Conservation (phyloP, 1,140 invertebrate genomes). For the Heliconius hewitsoni region DNA sequence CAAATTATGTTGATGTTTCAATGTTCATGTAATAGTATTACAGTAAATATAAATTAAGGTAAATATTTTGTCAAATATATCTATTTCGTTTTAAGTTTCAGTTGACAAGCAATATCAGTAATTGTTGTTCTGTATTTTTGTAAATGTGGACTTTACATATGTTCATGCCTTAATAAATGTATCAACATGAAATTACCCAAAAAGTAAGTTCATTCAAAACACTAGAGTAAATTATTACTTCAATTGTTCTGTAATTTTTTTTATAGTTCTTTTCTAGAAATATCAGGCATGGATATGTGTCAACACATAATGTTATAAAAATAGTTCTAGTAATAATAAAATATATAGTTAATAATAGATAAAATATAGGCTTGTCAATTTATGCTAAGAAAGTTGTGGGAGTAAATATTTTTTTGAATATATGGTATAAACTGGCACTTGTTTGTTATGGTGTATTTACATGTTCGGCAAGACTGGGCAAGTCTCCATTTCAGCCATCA, state of each 20-base stretch:
- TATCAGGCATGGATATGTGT: constrained; percentile 16
- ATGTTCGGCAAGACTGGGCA: too few relatives aligned
- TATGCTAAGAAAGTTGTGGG: constrained; percentile 13
- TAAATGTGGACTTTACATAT: neutral
- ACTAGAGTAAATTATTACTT: neutral
- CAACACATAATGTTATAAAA: constrained; percentile 19
- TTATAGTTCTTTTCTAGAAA: neutral
- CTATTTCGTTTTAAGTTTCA: constrained; percentile 2
- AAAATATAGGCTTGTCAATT: constrained; percentile 27
- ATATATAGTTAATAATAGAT: constrained; percentile 24
- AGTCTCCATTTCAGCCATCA: too few relatives aligned
- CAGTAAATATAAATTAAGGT: neutral
- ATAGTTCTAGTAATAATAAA: neutral
- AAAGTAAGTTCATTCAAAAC: neutral
- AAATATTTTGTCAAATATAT: neutral
- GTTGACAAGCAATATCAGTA: constrained; percentile 9
- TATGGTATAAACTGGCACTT: constrained; percentile 26
- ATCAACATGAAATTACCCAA: neutral
- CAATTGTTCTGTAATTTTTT: neutral
- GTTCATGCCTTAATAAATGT: neutral
- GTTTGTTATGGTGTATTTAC: constrained; percentile 6
- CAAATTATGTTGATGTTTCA: neutral
- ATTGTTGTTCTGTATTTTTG: constrained; percentile 9
- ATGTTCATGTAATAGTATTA: neutral
- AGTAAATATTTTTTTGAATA: constrained; percentile 25